Conservation (phyloP, 2,888 invertebrate species). For the Ophraella communa region DNA sequence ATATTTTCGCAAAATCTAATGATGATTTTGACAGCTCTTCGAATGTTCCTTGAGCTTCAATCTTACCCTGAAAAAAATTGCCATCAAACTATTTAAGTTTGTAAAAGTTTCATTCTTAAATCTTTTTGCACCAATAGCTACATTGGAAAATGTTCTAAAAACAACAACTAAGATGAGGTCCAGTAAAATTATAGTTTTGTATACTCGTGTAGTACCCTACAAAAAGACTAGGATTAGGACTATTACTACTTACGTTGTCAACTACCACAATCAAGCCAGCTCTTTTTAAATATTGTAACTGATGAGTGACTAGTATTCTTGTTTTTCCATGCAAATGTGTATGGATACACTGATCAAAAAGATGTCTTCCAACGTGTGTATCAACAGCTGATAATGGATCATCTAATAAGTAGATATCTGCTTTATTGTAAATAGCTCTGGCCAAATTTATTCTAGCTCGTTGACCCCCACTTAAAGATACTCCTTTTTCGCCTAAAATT, state of each 20-base stretch:
- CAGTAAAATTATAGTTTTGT: no score
- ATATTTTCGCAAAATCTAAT: slow-evolving; percentile 15
- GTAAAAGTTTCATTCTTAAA: no score
- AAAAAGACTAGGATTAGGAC: no score
- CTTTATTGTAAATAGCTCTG: slow-evolving; percentile 77
- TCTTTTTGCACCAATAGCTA: no score
- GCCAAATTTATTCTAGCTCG: slow-evolving; percentile 80
- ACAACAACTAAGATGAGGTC: no score
- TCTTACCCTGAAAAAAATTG: not conserved
- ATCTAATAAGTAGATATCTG: slow-evolving; percentile 78
- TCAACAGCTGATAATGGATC: slow-evolving; percentile 85
- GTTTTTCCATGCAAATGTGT: slow-evolving; percentile 65
- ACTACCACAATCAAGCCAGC: slow-evolving; percentile 65
- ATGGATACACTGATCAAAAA: slow-evolving; percentile 76
- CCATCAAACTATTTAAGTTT: not conserved
- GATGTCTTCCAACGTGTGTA: slow-evolving; percentile 74
- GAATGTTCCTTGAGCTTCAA: slow-evolving; percentile 19
- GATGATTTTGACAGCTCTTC: slow-evolving; percentile 5
- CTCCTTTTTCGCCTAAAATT: slow-evolving; percentile 71
- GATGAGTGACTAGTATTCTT: slow-evolving; percentile 74
- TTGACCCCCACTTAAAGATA: slow-evolving; percentile 81
- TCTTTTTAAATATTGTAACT: slow-evolving; percentile 68
- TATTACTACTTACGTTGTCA: slow-evolving; percentile 58
- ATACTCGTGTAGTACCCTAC: no score
- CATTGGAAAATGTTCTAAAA: no score